Conservation (phyloP, 2,888 invertebrate species). For the Parnassius smintheus region DNA sequence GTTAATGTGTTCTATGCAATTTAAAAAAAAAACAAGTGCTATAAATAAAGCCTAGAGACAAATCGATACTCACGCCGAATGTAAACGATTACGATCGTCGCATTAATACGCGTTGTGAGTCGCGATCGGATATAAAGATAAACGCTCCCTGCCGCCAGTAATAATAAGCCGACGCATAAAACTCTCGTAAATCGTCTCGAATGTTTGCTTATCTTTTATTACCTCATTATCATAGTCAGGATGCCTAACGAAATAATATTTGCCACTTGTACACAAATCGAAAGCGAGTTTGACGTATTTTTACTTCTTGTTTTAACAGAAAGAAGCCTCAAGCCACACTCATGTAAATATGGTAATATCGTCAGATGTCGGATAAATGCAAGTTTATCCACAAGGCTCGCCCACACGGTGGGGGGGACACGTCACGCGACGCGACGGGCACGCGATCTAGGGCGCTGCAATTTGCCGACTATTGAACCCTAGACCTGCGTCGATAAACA, state of each 20-base stretch:
- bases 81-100: no score
- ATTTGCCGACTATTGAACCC: slow-evolving; percentile 34
- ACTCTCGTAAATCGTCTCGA: slow-evolving; percentile 48
- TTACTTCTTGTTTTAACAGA: no score
- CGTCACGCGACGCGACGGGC: slow-evolving; percentile 10
- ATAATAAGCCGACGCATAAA: slow-evolving; percentile 46
- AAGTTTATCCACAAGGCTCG: neutral
- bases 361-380: neutral
- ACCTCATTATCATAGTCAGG: slow-evolving; percentile 45
- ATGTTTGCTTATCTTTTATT: slow-evolving; percentile 46
- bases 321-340: neutral
- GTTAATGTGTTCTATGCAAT: no score
- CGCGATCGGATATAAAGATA: slow-evolving; percentile 33
- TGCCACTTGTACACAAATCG: no score
- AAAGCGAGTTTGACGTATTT: no score
- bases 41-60: no score
- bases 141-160: slow-evolving; percentile 30
- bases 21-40: no score
- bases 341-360: neutral
- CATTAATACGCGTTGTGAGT: neutral
- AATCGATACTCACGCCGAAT: no score
- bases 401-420: neutral
- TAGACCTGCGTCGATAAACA: slow-evolving; percentile 34
- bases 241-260: slow-evolving; percentile 1
- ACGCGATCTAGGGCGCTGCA: slow-evolving; percentile 19